Percentiles rank a stretch among this genome's conserved stretches.
Conservation (phyloP, 2,797 vertebrate species). For the Trichosurus vulpecula region DNA sequence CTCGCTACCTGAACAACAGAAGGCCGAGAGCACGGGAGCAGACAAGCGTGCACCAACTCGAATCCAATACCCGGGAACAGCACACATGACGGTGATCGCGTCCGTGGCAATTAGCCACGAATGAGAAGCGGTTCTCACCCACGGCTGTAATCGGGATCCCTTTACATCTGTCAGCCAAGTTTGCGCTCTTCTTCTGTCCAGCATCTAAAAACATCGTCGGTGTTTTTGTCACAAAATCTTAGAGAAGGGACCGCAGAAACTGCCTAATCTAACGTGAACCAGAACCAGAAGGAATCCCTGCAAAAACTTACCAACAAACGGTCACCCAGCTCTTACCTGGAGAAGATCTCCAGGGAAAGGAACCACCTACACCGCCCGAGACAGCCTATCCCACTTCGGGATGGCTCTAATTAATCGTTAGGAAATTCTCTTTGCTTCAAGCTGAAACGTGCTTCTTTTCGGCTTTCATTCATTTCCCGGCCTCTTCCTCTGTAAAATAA, state of each 20-base stretch:
- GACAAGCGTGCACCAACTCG: neutral
- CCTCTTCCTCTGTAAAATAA: neutral
- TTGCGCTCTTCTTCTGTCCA: neutral
- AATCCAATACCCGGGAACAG: neutral
- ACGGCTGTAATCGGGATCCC: neutral
- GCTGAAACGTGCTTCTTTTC: neutral
- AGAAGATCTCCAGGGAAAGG: neutral
- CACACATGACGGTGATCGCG: neutral
- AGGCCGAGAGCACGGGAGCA: neutral
- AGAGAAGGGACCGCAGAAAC: neutral
- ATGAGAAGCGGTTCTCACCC: neutral
- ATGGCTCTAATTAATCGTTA: neutral
- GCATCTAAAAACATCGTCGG: neutral
- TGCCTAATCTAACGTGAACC: neutral
- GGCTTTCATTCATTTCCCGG: neutral
- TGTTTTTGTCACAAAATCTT: neutral
- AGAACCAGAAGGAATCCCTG: neutral
- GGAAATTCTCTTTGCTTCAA: neutral
- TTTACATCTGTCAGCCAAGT: neutral
- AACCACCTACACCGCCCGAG: neutral
- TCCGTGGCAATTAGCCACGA: neutral
- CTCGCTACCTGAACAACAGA: neutral
- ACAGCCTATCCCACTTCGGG: neutral
- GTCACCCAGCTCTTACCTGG: neutral
- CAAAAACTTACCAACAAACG: neutral